Base-by-base conservation (phyloP, 2,113 vertebrate species). In the Synchiropus splendidus region DNA sequence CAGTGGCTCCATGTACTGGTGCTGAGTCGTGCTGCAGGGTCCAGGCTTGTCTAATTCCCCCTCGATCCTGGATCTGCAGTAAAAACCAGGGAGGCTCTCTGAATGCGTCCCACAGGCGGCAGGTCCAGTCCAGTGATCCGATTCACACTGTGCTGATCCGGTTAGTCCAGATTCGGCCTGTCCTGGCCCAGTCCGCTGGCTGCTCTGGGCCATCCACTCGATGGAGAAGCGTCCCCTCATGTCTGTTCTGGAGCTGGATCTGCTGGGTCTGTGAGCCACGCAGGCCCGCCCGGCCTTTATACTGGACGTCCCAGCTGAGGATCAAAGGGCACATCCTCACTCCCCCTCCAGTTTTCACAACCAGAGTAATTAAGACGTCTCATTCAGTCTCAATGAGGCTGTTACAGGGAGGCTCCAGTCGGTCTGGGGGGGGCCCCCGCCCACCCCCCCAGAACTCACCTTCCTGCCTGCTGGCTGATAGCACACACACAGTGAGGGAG, bases 201-300 rank as follows among this genome's bases (percentile, higher is more conserved):
- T 88, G 66, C 86, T 88, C 58, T 86, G 82, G 1, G 86, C 78
- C 59, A 88, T 79, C 86, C 86, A 88, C 50, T 88, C 85, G 2
- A 88, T 82, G 1, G 85, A 87, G 36, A 85, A 88, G 5, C 59
- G 66, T 45, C 77, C 70, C 31, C 71, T 80, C 86, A 87, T 87
- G 39, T 15, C 14, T 17, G 42, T 44, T 18, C 49, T 39, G 1
- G 13, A 14, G 32, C 42, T 11, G 10, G 10, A 15, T 0, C 13
- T 12, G 49, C 48, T 36, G 64, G 74, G 71, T 79, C 82, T 86
- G 86, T 83, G 70, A 58, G 58, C 47, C 50, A 45, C 42, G 50
- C 63, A 59, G 59, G 18, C 59, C 71, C 72, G 69, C 54, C 2
- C 12, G 30, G 30, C 16, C 68, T 61, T 72, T 67, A 54, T 58